Base-by-base conservation (phyloP, 2,797 vertebrate species). In the Premnoplex brunnescens region DNA sequence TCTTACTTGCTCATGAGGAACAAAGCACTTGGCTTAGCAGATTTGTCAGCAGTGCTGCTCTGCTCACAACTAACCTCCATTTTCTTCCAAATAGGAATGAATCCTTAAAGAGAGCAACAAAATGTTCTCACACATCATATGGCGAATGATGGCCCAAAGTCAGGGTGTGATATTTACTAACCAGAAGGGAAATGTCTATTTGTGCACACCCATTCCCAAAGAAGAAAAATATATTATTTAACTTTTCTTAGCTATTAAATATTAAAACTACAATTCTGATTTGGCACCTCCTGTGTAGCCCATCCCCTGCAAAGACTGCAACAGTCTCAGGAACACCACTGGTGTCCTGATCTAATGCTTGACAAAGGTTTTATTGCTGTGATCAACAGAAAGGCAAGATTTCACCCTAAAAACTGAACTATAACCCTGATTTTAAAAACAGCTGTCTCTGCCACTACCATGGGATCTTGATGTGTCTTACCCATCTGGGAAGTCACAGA, bases 101-200 rank as follows among this genome's bases (percentile, higher is more conserved):
- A 93, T 81, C 59, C 93, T 86, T 52, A 55, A 96, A 95, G 85
- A 94, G 93, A 95, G 88, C 93, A 96, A 81, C 80, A 79, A 72
- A 95, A 76, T 84, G 67, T 94, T 96, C 94, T 94, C 88, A 69
- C 85, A 95, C 94, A 91, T 96, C 89, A 86, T 88, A 95, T 88
- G 89, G 91, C n/a, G 84, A 91, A 95, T 66, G 85, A 95, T 81
- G 54, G 88, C 43, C 80, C 43, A 32, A 89, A 91, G 91, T 89
- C 85, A 88, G 62, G 32, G 66, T 85, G 75, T 85, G 74, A 85
- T 93, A 77, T 91, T 94, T 94, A 87, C 48, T 56, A 64, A 79
- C 43, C 74, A 89, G 78, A 82, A 91, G 48, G 68, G 32, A 91
- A 89, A 80, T 1, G 4, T 2, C 5, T 88, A 63, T 64, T 36